Percentiles rank a stretch among this genome's conserved stretches.
phyloP scores from a whole-genome alignment of 1,140 invertebrate species.

The Trichonephila clavipes region DNA sequence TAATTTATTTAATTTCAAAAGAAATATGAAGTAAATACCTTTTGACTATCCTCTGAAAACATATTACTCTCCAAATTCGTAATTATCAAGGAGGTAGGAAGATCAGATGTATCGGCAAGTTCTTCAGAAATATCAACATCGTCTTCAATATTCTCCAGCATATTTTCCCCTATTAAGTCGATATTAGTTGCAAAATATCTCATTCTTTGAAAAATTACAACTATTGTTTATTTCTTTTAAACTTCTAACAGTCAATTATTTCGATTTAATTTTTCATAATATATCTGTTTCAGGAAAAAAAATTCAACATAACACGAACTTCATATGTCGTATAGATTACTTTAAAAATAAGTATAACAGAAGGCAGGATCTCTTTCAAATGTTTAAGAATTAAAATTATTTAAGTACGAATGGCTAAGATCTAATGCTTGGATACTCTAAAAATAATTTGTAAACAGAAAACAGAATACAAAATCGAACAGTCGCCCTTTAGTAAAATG shows the following conservation, averaged over 20 bases:
- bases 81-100: constrained; percentile 93
- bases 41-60: constrained; percentile 87
- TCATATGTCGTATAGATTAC: background rate
- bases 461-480: background rate
- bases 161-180: constrained; percentile 35
- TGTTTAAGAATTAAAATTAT: background rate
- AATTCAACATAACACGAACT: background rate
- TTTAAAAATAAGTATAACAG: background rate
- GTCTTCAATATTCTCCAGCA: constrained; percentile 69
- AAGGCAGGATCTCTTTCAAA: background rate
- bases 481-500: background rate
- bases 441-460: constrained; percentile 1
- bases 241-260: background rate
- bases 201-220: constrained; percentile 40
- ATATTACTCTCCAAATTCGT: constrained; percentile 91
- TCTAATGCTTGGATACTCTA: background rate
- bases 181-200: constrained; percentile 51
- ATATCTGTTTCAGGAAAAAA: background rate
- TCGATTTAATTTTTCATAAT: background rate
- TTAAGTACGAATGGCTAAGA: background rate
- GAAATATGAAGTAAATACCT: constrained; percentile 80
- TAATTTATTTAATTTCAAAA: too few relatives aligned
- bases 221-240: background rate
- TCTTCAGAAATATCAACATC: constrained; percentile 75
- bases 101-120: constrained; percentile 82